These are phyloP conservation scores for Eospalax fontanierii DNA, from an alignment of 2,797 vertebrate genomes.

Conservation along the genomic window DNA sequence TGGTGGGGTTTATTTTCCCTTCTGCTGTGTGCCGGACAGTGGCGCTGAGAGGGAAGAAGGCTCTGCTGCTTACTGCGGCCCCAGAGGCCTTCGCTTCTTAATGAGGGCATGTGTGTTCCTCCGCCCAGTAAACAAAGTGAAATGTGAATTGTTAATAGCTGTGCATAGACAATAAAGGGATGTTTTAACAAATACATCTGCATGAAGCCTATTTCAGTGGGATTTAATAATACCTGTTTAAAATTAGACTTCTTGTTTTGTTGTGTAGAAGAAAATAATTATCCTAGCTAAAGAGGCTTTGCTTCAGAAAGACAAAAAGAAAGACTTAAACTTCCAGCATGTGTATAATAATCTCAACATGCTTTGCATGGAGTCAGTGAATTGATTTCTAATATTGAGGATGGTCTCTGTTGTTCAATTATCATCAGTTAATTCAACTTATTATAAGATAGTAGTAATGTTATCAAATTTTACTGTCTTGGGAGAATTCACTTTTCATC, in stretches of 20 bases:
- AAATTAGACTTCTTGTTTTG: slow-evolving; percentile 71
- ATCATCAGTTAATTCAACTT: slow-evolving; percentile 61
- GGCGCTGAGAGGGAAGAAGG: background rate
- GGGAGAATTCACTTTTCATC: slow-evolving; percentile 53
- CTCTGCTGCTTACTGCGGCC: slow-evolving; percentile 60
- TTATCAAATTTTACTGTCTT: slow-evolving; percentile 66
- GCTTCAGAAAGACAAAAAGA: slow-evolving; percentile 70
- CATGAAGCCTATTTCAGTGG: slow-evolving; percentile 54
- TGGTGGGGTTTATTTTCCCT: slow-evolving; percentile 18
- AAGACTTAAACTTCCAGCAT: slow-evolving; percentile 41
- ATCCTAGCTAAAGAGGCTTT: slow-evolving; percentile 32
- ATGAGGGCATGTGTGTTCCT: slow-evolving; percentile 79
- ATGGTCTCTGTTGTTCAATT: slow-evolving; percentile 56
- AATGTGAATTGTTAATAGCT: slow-evolving; percentile 63
- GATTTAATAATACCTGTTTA: slow-evolving; percentile 70
- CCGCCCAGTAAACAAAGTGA: slow-evolving; percentile 70
- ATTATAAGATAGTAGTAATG: slow-evolving; percentile 54
- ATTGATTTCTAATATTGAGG: slow-evolving; percentile 60
- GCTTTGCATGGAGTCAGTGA: background rate
- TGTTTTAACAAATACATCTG: slow-evolving; percentile 74
- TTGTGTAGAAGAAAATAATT: slow-evolving; percentile 66
- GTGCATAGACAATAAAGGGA: slow-evolving; percentile 70
- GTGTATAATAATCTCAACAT: slow-evolving; percentile 40
- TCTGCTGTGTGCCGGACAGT: slow-evolving; percentile 5
- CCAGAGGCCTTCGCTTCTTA: slow-evolving; percentile 67